Percentiles rank a stretch among this genome's conserved stretches.
phyloP scores from a whole-genome alignment of 1,140 invertebrate species.

The Teleogryllus occipitalis region DNA sequence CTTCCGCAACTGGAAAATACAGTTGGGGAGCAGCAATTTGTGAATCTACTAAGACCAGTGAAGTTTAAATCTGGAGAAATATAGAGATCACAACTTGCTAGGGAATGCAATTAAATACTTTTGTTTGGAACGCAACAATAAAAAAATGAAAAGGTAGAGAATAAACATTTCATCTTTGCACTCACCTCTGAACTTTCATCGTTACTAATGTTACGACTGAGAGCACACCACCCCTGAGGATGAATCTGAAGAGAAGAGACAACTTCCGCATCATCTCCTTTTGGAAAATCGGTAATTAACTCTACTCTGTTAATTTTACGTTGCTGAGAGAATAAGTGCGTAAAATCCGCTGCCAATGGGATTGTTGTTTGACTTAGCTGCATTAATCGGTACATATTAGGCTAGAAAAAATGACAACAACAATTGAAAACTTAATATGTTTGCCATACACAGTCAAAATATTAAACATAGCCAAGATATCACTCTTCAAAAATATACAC shows the following conservation, averaged over 20 bases:
- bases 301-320: constrained; percentile 76
- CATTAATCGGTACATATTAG: constrained; percentile 83
- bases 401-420: constrained; percentile 44
- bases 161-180: not conserved
- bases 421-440: too few relatives aligned
- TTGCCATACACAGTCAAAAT: too few relatives aligned
- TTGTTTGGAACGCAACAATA: too few relatives aligned
- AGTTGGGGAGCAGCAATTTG: too few relatives aligned
- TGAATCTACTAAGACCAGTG: too few relatives aligned
- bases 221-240: constrained; percentile 81
- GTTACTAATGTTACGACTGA: constrained; percentile 78
- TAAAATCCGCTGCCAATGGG: constrained; percentile 66
- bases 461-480: too few relatives aligned
- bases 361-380: constrained; percentile 73
- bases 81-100: too few relatives aligned
- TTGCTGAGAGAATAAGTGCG: constrained; percentile 65
- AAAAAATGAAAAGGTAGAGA: too few relatives aligned
- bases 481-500: too few relatives aligned
- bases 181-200: constrained; percentile 75
- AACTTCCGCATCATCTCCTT: constrained; percentile 76
- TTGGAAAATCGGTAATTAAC: constrained; percentile 82
- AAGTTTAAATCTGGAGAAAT: too few relatives aligned
- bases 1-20: too few relatives aligned
- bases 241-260: constrained; percentile 85
- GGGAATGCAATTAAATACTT: too few relatives aligned